Conservation (phyloP, 2,888 invertebrate species). For the Celastrina argiolus region DNA sequence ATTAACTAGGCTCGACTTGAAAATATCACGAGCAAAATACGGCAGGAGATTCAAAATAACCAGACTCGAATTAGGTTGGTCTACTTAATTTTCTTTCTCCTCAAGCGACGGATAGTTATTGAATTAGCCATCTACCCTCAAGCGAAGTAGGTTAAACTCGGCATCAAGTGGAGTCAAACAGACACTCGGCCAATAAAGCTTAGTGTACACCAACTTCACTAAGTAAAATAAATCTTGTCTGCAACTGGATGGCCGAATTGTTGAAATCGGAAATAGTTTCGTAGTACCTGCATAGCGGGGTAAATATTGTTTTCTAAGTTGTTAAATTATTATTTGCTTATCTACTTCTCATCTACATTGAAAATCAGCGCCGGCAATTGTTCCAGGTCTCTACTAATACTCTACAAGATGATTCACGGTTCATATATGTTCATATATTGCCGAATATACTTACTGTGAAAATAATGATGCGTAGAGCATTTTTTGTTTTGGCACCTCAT, state of each 20-base stretch:
- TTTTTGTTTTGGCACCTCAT: too few relatives aligned
- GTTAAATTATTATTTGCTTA: background rate
- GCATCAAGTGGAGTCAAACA: conserved; percentile 34
- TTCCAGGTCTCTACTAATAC: too few relatives aligned
- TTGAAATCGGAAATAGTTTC: background rate
- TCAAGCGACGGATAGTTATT: conserved; percentile 35
- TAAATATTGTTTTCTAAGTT: background rate
- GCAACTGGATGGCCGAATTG: background rate
- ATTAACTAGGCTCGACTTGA: conserved; percentile 18
- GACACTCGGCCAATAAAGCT: conserved; percentile 30
- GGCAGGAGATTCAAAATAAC: conserved; percentile 28
- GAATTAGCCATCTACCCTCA: conserved; percentile 35
- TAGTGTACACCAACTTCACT: conserved; percentile 23
- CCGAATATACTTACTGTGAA: too few relatives aligned
- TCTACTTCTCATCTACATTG: too few relatives aligned
- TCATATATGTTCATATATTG: too few relatives aligned
- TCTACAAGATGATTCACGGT: too few relatives aligned
- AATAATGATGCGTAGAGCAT: too few relatives aligned
- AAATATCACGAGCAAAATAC: conserved; percentile 19
- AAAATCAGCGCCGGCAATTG: too few relatives aligned
- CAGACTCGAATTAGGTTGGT: conserved; percentile 26
- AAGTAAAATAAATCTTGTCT: conserved; percentile 24
- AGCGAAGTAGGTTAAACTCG: conserved; percentile 36
- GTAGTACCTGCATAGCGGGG: background rate
- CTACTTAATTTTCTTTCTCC: conserved; percentile 33